Percentiles rank a stretch among this genome's conserved stretches.
phyloP scores from a whole-genome alignment of 1,140 invertebrate species.

The Pseudomyrmex dendroicus region DNA sequence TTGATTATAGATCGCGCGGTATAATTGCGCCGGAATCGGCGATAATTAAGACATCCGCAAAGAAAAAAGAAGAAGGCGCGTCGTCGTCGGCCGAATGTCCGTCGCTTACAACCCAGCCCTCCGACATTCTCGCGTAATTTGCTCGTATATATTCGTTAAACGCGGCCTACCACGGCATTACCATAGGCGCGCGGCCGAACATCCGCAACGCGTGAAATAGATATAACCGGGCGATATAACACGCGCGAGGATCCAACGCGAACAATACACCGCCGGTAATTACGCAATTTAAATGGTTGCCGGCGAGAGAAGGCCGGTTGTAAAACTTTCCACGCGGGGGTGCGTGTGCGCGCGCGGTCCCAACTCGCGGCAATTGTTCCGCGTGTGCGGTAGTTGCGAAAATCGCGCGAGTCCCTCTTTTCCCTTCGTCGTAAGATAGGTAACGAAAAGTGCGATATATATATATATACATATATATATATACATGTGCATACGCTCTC shows the following conservation, averaged over 20 bases:
- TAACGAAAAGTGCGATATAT: too few relatives aligned
- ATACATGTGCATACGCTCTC: not conserved
- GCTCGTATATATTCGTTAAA: constrained; percentile 37
- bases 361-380: not conserved
- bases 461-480: not conserved
- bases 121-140: constrained; percentile 35
- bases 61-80: not conserved
- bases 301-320: constrained; percentile 36
- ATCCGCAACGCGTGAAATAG: constrained; percentile 76
- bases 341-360: constrained; percentile 1
- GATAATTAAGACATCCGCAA: constrained; percentile 29
- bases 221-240: constrained; percentile 78
- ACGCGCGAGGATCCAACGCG: constrained; percentile 44
- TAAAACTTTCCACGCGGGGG: constrained; percentile 61
- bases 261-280: constrained; percentile 80
- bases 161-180: constrained; percentile 44
- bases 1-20: not conserved
- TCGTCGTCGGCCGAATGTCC: not conserved
- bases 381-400: constrained; percentile 47
- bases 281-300: constrained; percentile 77
- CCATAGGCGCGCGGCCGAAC: constrained; percentile 63
- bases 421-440: too few relatives aligned
- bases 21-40: constrained; percentile 21
- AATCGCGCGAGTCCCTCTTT: not conserved
- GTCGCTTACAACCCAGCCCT: not conserved